phyloP scores from a whole-genome alignment of 2,888 invertebrate genomes.

The Drosophila picticornis region DNA sequence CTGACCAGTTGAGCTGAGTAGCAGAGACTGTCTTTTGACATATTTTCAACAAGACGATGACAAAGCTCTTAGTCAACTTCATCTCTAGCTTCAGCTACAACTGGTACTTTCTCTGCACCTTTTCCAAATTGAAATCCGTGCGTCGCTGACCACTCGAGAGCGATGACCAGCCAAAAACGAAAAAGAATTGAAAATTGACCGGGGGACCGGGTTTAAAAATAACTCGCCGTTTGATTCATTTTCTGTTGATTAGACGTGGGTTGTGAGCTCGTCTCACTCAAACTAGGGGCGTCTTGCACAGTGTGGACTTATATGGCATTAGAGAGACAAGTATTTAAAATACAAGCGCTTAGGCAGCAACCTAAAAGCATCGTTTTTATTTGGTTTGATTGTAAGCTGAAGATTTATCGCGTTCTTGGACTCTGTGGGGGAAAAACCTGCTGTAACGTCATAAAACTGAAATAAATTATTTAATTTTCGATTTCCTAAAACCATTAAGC shows the following conservation, averaged over 20 bases:
- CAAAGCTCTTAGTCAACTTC: slow-evolving; percentile 62
- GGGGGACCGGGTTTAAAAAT: slow-evolving; percentile 49
- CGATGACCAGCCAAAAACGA: slow-evolving; percentile 63
- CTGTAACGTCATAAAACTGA: slow-evolving; percentile 78
- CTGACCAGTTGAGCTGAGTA: slow-evolving; percentile 18
- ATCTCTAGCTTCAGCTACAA: slow-evolving; percentile 24
- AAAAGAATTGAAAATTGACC: slow-evolving; percentile 25
- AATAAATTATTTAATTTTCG: slow-evolving; percentile 80
- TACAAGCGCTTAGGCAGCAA: slow-evolving; percentile 28
- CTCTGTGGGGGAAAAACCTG: slow-evolving; percentile 59
- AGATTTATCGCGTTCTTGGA: slow-evolving; percentile 68
- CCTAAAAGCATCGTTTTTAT: slow-evolving; percentile 47
- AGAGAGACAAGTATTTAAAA: slow-evolving; percentile 54
- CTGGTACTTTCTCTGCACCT: slow-evolving; percentile 69
- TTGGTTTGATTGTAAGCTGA: slow-evolving; percentile 66
- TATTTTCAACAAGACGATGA: slow-evolving; percentile 60
- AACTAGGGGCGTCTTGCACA: slow-evolving; percentile 36
- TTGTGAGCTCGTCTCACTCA: slow-evolving; percentile 36
- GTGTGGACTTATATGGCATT: slow-evolving; percentile 35
- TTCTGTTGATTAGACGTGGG: slow-evolving; percentile 53
- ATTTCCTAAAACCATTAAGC: slow-evolving; percentile 80
- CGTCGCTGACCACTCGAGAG: slow-evolving; percentile 57
- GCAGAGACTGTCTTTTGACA: slow-evolving; percentile 38
- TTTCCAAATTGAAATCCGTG: slow-evolving; percentile 53
- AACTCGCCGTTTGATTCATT: slow-evolving; percentile 44